Conservation (phyloP, 2,888 invertebrate genomes). For the Harpalus rufipes region DNA sequence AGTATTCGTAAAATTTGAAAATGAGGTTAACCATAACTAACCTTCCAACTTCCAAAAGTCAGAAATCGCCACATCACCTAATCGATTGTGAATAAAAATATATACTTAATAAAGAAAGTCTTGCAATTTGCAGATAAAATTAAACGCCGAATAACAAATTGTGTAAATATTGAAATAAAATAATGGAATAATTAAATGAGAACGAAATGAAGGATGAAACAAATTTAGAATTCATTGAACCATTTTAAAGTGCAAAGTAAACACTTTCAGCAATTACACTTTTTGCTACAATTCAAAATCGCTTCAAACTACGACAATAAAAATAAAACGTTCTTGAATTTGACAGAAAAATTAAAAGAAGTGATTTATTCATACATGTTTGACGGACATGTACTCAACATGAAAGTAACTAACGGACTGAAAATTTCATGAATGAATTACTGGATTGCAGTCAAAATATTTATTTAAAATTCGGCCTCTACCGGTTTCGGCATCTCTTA, state of each 20-base stretch:
- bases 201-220: constrained; percentile 11
- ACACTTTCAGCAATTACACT: constrained; percentile 1
- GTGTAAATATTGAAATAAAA: constrained; percentile 1
- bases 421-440: too few species aligned
- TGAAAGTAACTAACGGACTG: constrained; percentile 16
- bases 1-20: too few species aligned
- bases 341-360: constrained; percentile 41
- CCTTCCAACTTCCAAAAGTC: too few species aligned
- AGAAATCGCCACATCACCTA: too few species aligned
- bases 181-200: constrained; percentile 17
- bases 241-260: background rate
- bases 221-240: constrained; percentile 6
- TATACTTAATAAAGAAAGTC: too few species aligned
- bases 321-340: background rate
- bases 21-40: too few species aligned
- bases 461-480: too few species aligned
- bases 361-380: constrained; percentile 43
- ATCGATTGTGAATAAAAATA: too few species aligned
- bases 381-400: constrained; percentile 18
- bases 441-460: too few species aligned
- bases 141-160: background rate
- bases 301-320: background rate
- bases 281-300: background rate
- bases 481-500: too few species aligned
- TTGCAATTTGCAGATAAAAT: background rate